These are phyloP conservation scores for Lacerta bilineata DNA, from an alignment of 2,797 vertebrate genomes.

Conservation along the genomic window DNA sequence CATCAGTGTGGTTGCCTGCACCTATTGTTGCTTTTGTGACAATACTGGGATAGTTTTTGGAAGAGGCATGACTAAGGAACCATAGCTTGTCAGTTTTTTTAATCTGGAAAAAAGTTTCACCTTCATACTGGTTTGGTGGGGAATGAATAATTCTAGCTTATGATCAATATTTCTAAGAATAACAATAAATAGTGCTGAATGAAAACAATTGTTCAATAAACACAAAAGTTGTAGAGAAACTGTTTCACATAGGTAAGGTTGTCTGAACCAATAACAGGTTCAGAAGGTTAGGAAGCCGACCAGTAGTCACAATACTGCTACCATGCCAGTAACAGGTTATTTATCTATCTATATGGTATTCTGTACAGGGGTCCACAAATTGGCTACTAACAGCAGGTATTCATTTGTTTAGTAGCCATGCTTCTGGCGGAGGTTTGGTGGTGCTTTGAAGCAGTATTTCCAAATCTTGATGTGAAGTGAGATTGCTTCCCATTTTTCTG, in stretches of 20 bases:
- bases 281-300: background rate
- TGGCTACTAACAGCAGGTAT: background rate
- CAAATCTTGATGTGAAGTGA: background rate
- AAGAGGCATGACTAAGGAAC: background rate
- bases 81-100: background rate
- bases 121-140: background rate
- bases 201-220: background rate
- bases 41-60: background rate
- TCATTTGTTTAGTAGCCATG: background rate
- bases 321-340: background rate
- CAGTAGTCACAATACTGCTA: background rate
- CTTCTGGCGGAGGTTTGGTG: background rate
- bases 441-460: background rate
- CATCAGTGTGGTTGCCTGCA: background rate
- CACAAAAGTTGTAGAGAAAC: background rate
- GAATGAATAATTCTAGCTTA: background rate
- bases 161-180: background rate
- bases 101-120: background rate
- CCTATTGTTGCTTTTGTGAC: too few species aligned
- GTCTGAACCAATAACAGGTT: background rate
- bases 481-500: background rate
- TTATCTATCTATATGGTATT: too few species aligned
- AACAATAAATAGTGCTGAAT: too few species aligned
- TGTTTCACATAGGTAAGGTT: background rate
- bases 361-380: too few species aligned